phyloP scores from a whole-genome alignment of 92 coral and sea anemone genomes.

The Heteractis magnifica region DNA sequence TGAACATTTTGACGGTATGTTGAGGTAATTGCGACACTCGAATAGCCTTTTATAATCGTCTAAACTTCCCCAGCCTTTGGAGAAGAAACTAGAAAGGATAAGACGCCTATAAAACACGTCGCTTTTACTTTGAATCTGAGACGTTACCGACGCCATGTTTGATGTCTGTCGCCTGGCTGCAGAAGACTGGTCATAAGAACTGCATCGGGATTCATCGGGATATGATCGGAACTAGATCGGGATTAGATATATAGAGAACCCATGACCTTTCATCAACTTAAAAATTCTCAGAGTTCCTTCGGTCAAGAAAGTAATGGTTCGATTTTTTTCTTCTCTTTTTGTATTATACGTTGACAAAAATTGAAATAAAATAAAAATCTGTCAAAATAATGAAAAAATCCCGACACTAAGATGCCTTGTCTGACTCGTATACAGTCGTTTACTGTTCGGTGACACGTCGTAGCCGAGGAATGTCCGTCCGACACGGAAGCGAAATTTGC shows the following conservation, averaged over 20 bases:
- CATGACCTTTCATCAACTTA: too few relatives aligned
- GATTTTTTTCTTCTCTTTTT: background rate
- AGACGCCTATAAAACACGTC: conserved; percentile 85
- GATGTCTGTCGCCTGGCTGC: background rate
- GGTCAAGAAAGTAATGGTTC: background rate
- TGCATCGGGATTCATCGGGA: background rate
- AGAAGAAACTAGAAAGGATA: conserved; percentile 75
- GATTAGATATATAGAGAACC: background rate
- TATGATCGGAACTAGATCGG: background rate
- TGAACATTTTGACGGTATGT: conserved; percentile 48
- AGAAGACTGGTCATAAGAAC: background rate
- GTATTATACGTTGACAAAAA: background rate
- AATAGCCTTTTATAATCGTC: conserved; percentile 60
- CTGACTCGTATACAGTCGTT: conserved; percentile 19
- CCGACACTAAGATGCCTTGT: background rate
- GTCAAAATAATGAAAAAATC: background rate
- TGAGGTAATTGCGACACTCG: conserved; percentile 63
- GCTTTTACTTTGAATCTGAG: conserved; percentile 65
- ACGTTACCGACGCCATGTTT: conserved; percentile 39
- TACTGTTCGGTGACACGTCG: conserved; percentile 37
- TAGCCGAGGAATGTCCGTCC: conserved; percentile 22
- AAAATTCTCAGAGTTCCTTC: too few relatives aligned
- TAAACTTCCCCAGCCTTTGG: conserved; percentile 92
- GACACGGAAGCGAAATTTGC: conserved; percentile 44
- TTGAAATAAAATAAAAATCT: background rate